Conservation (phyloP, 1,140 invertebrate species). For the Monomorium pharaonis region DNA sequence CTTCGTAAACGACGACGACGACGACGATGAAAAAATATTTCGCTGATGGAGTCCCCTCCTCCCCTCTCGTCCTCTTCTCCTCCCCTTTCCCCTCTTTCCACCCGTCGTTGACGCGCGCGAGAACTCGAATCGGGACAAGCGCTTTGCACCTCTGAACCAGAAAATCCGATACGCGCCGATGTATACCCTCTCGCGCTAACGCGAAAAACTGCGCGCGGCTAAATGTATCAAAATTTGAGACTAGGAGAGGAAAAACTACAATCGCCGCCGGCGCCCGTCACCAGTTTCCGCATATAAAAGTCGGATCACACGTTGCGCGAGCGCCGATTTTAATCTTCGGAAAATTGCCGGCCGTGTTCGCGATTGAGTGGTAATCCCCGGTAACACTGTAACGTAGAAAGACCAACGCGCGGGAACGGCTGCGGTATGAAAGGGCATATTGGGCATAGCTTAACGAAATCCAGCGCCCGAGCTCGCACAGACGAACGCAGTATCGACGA, state of each 20-base stretch:
- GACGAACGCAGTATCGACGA: background rate
- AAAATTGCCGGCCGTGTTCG: constrained; percentile 31
- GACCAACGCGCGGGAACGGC: constrained; percentile 20
- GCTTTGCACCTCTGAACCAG: constrained; percentile 54
- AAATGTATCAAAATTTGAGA: constrained; percentile 55
- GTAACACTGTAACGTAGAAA: constrained; percentile 42
- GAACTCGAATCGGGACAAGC: constrained; percentile 41
- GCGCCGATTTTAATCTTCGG: constrained; percentile 50
- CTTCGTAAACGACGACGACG: background rate
- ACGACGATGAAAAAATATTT: constrained; percentile 43
- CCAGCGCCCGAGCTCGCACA: background rate
- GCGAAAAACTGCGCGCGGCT: constrained; percentile 40
- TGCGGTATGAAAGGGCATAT: constrained; percentile 45
- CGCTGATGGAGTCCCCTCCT: constrained; percentile 4
- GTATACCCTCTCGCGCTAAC: constrained; percentile 1
- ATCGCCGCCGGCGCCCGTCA: constrained; percentile 30
- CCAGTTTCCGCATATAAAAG: constrained; percentile 32
- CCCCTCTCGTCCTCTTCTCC: no score
- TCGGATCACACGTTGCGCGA: constrained; percentile 46
- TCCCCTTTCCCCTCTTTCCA: no score
- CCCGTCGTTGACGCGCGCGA: constrained; percentile 6
- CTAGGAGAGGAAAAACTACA: background rate
- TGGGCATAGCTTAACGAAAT: constrained; percentile 49
- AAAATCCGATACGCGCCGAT: constrained; percentile 46
- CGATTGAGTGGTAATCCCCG: constrained; percentile 50